Evolutionary conservation across 2,113 vertebrate genomes (phyloP).

Genomic region (Semicossyphus pulcher): DNA sequence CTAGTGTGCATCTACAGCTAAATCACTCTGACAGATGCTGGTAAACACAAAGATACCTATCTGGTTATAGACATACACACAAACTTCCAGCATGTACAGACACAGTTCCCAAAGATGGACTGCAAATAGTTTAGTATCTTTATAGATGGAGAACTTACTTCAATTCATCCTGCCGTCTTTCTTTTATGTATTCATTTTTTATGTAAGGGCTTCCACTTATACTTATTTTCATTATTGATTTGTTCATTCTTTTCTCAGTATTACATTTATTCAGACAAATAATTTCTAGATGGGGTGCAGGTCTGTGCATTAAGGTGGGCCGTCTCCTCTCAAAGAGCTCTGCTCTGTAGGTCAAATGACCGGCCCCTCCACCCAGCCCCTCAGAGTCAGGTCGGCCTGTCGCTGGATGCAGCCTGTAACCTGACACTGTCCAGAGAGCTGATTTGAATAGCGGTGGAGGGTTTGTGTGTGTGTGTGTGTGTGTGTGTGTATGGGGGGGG

Average conservation of each 20-base stretch:
- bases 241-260: too few species aligned
- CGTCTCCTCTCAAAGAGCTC: neutral
- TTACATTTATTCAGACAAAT: too few species aligned
- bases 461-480: neutral
- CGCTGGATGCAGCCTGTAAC: constrained; percentile 58
- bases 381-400: constrained; percentile 32
- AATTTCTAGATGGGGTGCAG: neutral
- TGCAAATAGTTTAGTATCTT: too few species aligned
- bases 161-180: too few species aligned
- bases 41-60: neutral
- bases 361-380: constrained; percentile 32
- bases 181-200: too few species aligned
- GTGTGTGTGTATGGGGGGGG: neutral
- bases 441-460: constrained; percentile 75
- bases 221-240: too few species aligned
- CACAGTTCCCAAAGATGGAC: neutral
- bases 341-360: constrained; percentile 37
- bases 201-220: too few species aligned
- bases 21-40: neutral
- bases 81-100: neutral
- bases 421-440: constrained; percentile 51
- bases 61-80: too few species aligned
- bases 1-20: neutral
- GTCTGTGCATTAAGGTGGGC: neutral
- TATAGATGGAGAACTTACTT: too few species aligned